These are phyloP conservation scores for Paraplagusia blochii DNA, from an alignment of 2,113 vertebrate species.

Conservation along the genomic window DNA sequence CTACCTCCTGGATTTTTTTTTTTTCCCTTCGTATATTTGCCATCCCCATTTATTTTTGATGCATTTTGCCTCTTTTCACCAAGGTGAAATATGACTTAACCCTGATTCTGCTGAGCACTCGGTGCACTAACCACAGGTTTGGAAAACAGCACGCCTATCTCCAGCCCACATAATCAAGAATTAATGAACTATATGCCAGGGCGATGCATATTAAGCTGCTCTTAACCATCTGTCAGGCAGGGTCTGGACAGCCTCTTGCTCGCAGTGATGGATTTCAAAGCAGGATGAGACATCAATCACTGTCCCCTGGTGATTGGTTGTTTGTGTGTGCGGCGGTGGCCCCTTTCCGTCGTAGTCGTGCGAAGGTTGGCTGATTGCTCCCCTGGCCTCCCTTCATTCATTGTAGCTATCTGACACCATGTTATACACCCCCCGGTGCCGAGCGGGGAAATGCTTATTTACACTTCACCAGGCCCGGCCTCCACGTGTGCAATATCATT, in stretches of 20 bases:
- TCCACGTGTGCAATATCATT: constrained; percentile 70
- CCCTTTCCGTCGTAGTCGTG: constrained; percentile 85
- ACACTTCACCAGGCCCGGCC: constrained; percentile 70
- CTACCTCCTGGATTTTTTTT: constrained; percentile 15
- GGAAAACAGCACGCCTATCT: constrained; percentile 75
- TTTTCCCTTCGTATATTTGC: not conserved
- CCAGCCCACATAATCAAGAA: constrained; percentile 79
- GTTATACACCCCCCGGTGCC: constrained; percentile 74
- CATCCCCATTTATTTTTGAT: not conserved
- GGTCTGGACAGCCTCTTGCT: constrained; percentile 79
- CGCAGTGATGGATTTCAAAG: constrained; percentile 88
- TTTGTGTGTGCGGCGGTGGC: constrained; percentile 85
- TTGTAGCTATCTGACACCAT: constrained; percentile 79
- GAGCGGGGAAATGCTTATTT: constrained; percentile 76
- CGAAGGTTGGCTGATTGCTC: constrained; percentile 88
- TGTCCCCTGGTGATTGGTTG: constrained; percentile 86
- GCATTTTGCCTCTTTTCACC: not conserved
- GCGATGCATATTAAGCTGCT: constrained; percentile 83
- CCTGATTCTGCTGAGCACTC: not conserved
- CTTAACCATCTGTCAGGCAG: constrained; percentile 82
- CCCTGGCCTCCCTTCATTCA: constrained; percentile 77
- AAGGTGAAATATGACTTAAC: not conserved
- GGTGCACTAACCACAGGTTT: constrained; percentile 34
- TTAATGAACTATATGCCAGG: constrained; percentile 88
- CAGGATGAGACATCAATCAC: constrained; percentile 84